These are phyloP conservation scores for Nymphalis urticae DNA, from an alignment of 2,888 invertebrate species.

Conservation along the genomic window DNA sequence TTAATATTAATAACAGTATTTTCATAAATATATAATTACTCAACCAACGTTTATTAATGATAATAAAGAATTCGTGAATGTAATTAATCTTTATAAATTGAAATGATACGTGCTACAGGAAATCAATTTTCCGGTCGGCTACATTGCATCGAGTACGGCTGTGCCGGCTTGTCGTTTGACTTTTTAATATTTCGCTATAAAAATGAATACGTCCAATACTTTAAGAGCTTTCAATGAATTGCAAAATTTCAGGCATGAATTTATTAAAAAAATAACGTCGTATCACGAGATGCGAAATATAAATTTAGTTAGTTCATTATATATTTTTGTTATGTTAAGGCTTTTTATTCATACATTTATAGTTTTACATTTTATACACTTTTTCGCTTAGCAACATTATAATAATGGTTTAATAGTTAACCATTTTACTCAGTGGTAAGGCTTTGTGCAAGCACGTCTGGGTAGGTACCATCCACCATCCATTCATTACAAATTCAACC, in stretches of 20 bases:
- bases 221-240: conserved; percentile 18
- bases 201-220: conserved; percentile 33
- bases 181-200: conserved; percentile 55
- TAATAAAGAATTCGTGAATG: conserved; percentile 5
- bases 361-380: too few relatives aligned
- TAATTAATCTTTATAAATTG: conserved; percentile 57
- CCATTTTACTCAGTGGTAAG: too few relatives aligned
- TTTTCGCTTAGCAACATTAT: too few relatives aligned
- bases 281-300: too few relatives aligned
- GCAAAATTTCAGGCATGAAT: conserved; percentile 19
- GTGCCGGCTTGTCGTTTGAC: conserved; percentile 56
- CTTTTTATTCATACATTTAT: too few relatives aligned
- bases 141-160: conserved; percentile 56
- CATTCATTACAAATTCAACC: too few relatives aligned
- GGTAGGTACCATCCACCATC: too few relatives aligned
- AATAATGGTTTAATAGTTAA: too few relatives aligned
- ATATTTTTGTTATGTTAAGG: too few relatives aligned
- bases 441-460: too few relatives aligned
- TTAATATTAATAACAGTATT: neutral
- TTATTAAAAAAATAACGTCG: conserved; percentile 8
- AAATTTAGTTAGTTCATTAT: too few relatives aligned
- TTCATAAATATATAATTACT: neutral
- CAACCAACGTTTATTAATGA: neutral
- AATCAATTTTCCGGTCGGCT: conserved; percentile 70
- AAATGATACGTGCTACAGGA: conserved; percentile 65